Evolutionary conservation across 2,113 vertebrate species (phyloP).

Genomic region (Eleginops maclovinus): DNA sequence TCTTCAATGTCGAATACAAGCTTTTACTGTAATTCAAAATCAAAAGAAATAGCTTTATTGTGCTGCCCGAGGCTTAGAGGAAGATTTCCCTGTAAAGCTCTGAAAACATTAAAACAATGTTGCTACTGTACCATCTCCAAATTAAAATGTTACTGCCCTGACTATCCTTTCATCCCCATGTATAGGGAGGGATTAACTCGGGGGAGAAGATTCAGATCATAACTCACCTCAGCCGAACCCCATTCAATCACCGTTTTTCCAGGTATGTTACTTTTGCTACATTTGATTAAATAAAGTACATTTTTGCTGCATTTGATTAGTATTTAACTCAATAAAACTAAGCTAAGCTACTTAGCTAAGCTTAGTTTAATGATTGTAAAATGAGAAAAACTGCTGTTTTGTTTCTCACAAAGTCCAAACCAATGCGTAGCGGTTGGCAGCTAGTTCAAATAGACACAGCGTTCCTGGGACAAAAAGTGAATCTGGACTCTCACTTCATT

Average conservation of each 20-base stretch:
- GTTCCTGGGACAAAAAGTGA: too few species aligned
- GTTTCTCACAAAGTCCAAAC: neutral
- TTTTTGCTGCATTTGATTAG: neutral
- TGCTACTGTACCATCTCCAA: slow-evolving; percentile 79
- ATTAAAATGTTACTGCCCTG: slow-evolving; percentile 81
- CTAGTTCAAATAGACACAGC: too few species aligned
- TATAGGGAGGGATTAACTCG: slow-evolving; percentile 77
- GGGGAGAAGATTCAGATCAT: slow-evolving; percentile 60
- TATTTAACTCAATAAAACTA: neutral
- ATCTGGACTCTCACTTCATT: too few species aligned
- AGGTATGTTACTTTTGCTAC: neutral
- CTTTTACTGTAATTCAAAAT: slow-evolving; percentile 92
- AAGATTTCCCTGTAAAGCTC: slow-evolving; percentile 83
- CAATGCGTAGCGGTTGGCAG: neutral
- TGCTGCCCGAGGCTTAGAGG: slow-evolving; percentile 79
- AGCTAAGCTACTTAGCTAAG: too few species aligned
- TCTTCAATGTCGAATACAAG: slow-evolving; percentile 85
- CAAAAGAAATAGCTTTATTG: slow-evolving; percentile 68
- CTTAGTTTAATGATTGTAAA: too few species aligned
- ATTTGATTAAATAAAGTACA: neutral
- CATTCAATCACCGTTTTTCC: slow-evolving; percentile 17
- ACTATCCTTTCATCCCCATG: slow-evolving; percentile 71
- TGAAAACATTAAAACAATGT: slow-evolving; percentile 80
- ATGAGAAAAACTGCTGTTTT: neutral
- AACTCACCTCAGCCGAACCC: slow-evolving; percentile 56